Evolutionary conservation across 2,113 vertebrate species (phyloP).

Genomic region (Ptychochromis oligacanthus): DNA sequence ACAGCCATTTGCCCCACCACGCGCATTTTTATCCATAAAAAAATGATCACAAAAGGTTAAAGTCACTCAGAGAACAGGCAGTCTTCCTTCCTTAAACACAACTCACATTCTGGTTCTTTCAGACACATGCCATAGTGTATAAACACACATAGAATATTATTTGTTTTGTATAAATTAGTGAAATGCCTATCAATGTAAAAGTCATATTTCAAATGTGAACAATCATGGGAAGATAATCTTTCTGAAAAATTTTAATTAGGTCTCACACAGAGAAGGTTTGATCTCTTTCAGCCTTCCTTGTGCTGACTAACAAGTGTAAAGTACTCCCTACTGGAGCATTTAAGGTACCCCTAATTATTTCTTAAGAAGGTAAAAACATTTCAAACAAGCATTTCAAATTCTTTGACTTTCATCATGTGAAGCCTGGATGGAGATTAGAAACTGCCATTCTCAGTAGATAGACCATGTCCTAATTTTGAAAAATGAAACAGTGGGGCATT

Average conservation of each 20-base stretch:
- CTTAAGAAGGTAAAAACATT: slow-evolving; percentile 32
- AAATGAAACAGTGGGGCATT: slow-evolving; percentile 26
- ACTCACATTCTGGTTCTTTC: neutral
- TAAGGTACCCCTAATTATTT: slow-evolving; percentile 48
- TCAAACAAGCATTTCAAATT: slow-evolving; percentile 33
- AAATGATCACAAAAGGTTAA: neutral
- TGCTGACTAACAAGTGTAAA: slow-evolving; percentile 35
- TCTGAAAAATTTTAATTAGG: slow-evolving; percentile 51
- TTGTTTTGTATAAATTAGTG: slow-evolving; percentile 15
- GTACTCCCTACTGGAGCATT: slow-evolving; percentile 43
- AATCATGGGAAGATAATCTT: slow-evolving; percentile 56
- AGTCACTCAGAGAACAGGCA: neutral
- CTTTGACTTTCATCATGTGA: slow-evolving; percentile 5
- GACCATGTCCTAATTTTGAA: slow-evolving; percentile 13
- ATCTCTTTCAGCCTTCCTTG: slow-evolving; percentile 46
- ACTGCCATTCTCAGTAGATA: slow-evolving; percentile 19
- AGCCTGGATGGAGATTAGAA: slow-evolving; percentile 20
- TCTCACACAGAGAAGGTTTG: slow-evolving; percentile 50
- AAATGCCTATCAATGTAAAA: slow-evolving; percentile 24
- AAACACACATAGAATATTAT: neutral
- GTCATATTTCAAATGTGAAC: slow-evolving; percentile 42
- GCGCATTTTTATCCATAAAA: neutral
- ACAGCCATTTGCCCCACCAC: neutral
- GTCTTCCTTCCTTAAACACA: neutral
- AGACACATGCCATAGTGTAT: neutral